A percentile compares a stretch with the other conserved stretches of the same genome.
These are phyloP conservation scores for Mesitornis unicolor DNA, from an alignment of 2,113 vertebrate species.

Conservation along the genomic window DNA sequence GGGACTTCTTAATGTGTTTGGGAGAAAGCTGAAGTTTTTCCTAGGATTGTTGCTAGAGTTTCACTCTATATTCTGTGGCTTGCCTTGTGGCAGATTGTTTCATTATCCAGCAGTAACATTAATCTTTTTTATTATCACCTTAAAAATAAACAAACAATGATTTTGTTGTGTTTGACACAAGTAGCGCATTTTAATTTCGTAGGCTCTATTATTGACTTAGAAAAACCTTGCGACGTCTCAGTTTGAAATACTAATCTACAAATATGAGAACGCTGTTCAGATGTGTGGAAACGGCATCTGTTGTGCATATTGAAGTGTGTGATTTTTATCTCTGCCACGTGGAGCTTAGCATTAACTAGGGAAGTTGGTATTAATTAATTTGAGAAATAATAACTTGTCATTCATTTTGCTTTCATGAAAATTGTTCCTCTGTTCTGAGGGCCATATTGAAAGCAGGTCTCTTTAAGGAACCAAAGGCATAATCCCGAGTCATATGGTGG, in stretches of 20 bases:
- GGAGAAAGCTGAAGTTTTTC: slow-evolving; percentile 22
- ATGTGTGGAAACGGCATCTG: slow-evolving; percentile 67
- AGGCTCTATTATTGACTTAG: slow-evolving; percentile 65
- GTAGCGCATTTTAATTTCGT: slow-evolving; percentile 78
- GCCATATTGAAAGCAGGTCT: not conserved
- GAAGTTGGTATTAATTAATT: slow-evolving; percentile 66
- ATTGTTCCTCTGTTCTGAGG: not conserved
- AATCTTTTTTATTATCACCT: slow-evolving; percentile 83
- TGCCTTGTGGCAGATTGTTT: slow-evolving; percentile 77
- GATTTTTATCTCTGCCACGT: slow-evolving; percentile 66
- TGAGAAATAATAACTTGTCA: slow-evolving; percentile 43
- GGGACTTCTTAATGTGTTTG: slow-evolving; percentile 42
- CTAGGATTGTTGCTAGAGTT: not conserved
- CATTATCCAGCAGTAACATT: slow-evolving; percentile 76
- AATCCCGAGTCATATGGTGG: not conserved
- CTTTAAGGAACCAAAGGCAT: not conserved
- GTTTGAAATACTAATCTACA: slow-evolving; percentile 63
- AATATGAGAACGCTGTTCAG: slow-evolving; percentile 57
- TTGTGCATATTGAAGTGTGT: slow-evolving; percentile 62
- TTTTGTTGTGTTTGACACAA: slow-evolving; percentile 79
- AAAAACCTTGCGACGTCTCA: slow-evolving; percentile 50
- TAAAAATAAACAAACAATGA: slow-evolving; percentile 82
- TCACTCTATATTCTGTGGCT: slow-evolving; percentile 69
- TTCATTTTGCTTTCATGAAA: slow-evolving; percentile 25
- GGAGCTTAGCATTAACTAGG: slow-evolving; percentile 39